phyloP scores from a whole-genome alignment of 2,888 invertebrate species.

The Perdita meconis region DNA sequence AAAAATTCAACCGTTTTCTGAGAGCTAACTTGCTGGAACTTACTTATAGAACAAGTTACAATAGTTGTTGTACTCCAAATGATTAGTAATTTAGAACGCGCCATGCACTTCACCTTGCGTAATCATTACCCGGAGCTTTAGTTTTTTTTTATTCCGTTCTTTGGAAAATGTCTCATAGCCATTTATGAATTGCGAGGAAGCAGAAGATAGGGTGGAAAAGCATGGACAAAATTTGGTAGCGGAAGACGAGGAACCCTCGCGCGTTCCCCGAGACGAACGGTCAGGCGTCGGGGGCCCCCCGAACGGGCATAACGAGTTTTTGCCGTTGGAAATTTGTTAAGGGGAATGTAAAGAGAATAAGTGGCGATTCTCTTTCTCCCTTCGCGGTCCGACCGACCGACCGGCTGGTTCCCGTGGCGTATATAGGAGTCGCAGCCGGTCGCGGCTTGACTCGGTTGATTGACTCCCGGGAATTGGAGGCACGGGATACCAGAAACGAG shows the following conservation, averaged over 20 bases:
- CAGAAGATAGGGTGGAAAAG: constrained; percentile 25
- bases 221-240: constrained; percentile 28
- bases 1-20: no score
- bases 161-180: no score
- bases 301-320: constrained; percentile 72
- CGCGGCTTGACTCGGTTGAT: constrained; percentile 64
- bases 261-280: constrained; percentile 19
- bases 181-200: no score
- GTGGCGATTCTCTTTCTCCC: constrained; percentile 60
- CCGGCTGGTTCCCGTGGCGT: constrained; percentile 48
- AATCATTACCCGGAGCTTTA: no score
- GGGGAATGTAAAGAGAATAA: constrained; percentile 74
- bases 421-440: constrained; percentile 57
- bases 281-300: constrained; percentile 68
- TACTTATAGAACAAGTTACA: no score
- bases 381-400: constrained; percentile 42
- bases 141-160: no score
- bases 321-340: constrained; percentile 75
- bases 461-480: constrained; percentile 71
- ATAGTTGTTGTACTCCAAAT: no score
- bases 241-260: constrained; percentile 26
- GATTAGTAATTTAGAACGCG: no score
- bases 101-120: no score
- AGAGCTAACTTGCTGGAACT: no score
- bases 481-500: constrained; percentile 67